Conservation (phyloP, 2,113 vertebrate species). For the Actenoides lindsayi region DNA sequence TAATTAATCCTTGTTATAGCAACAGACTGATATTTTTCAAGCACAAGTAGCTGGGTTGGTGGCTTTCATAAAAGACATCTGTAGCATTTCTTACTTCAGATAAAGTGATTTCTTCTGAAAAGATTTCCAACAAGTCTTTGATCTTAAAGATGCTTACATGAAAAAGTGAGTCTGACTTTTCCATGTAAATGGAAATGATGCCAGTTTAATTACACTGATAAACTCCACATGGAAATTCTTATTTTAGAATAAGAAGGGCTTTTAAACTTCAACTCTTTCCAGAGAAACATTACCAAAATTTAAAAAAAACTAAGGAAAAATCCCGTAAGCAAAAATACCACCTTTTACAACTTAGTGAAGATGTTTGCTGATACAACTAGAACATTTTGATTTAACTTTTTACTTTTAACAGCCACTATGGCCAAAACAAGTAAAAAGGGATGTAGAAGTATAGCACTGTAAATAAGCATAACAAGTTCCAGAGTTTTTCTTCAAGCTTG, state of each 20-base stretch:
- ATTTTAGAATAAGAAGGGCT: not conserved
- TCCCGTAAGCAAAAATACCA: not conserved
- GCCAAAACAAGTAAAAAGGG: not conserved
- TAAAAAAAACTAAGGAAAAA: not conserved
- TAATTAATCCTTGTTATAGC: not conserved
- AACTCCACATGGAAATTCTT: not conserved
- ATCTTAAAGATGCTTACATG: not conserved
- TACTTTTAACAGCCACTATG: not conserved
- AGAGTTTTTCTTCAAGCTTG: rapidly evolving
- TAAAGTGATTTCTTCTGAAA: not conserved
- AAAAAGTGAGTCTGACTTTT: slow-evolving; percentile 28
- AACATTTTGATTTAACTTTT: not conserved
- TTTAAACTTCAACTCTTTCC: not conserved
- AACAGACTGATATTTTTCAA: not conserved
- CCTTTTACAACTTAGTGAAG: not conserved
- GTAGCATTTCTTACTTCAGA: not conserved
- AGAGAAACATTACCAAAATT: not conserved
- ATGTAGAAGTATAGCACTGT: not conserved
- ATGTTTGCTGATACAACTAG: not conserved
- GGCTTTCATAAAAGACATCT: not conserved
- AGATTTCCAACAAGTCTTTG: not conserved
- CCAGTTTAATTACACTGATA: not conserved
- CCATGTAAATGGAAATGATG: not conserved
- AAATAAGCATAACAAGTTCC: not conserved
- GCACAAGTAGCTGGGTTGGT: not conserved